phyloP scores from a whole-genome alignment of 2,113 vertebrate genomes.

The Lophius piscatorius region DNA sequence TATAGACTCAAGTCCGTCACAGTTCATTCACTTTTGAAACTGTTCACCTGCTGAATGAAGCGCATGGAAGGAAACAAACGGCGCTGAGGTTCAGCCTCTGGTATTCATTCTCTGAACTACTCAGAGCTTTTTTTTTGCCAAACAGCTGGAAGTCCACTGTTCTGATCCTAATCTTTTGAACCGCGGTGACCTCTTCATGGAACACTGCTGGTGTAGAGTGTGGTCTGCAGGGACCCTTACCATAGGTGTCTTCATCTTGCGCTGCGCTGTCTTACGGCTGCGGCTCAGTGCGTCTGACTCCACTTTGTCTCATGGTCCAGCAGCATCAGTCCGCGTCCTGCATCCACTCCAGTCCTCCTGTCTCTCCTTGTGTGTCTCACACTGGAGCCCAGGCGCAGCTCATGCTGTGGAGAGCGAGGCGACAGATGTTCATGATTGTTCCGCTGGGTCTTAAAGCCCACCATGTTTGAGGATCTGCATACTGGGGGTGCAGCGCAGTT shows the following conservation, averaged over 20 bases:
- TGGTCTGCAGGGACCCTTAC: conserved; percentile 81
- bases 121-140: conserved; percentile 20
- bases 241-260: conserved; percentile 94
- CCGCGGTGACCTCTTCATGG: conserved; percentile 33
- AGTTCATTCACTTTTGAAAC: conserved; percentile 16
- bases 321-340: conserved; percentile 16
- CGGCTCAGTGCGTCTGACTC: conserved; percentile 74
- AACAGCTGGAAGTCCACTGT: conserved; percentile 63
- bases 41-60: neutral
- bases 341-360: conserved; percentile 18
- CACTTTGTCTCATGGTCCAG: conserved; percentile 81
- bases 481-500: conserved; percentile 6
- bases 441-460: conserved; percentile 77
- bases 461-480: conserved; percentile 13
- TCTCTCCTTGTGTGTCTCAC: conserved; percentile 45
- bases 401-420: conserved; percentile 54
- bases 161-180: conserved; percentile 62
- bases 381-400: conserved; percentile 72
- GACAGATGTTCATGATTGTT: conserved; percentile 79
- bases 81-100: conserved; percentile 1
- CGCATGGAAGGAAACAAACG: neutral
- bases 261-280: conserved; percentile 76
- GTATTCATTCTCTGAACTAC: neutral
- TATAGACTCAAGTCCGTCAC: too few species aligned
- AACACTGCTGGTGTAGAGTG: conserved; percentile 31